phyloP scores from a whole-genome alignment of 2,113 vertebrate species.

The Strigops habroptila region DNA sequence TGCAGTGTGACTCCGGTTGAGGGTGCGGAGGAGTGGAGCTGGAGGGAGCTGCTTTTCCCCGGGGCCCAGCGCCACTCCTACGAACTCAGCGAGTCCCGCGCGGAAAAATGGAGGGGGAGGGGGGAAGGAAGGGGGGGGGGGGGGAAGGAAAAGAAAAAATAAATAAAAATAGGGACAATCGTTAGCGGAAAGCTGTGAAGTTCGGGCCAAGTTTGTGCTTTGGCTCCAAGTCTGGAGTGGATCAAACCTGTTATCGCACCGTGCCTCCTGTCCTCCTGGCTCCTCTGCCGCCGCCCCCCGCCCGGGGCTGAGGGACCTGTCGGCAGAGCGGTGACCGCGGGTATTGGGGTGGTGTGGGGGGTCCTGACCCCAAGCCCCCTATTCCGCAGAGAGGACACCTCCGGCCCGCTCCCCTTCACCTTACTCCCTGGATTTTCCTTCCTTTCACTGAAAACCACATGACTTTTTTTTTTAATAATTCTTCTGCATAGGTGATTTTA shows the following conservation, averaged over 20 bases:
- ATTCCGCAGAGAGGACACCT: background rate
- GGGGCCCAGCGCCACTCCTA: background rate
- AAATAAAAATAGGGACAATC: background rate
- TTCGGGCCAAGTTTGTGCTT: conserved; percentile 56
- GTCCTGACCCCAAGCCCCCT: background rate
- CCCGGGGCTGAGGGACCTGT: no score
- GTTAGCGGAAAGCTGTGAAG: background rate
- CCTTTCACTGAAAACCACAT: conserved; percentile 17
- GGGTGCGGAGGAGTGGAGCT: background rate
- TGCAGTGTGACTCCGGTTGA: background rate
- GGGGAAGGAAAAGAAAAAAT: background rate
- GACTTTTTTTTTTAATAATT: background rate
- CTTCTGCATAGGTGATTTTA: conserved; percentile 56
- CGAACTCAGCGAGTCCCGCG: background rate
- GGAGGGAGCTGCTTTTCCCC: background rate
- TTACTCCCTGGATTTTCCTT: conserved; percentile 19
- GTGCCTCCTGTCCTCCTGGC: background rate
- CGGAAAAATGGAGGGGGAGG: background rate
- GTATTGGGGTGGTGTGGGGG: background rate
- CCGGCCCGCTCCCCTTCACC: background rate
- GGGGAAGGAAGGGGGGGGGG: no score
- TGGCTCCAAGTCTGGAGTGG: conserved; percentile 57
- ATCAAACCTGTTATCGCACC: conserved; percentile 17
- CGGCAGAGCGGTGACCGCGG: background rate
- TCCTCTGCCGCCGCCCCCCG: background rate